Evolutionary conservation across 2,888 invertebrate species (phyloP), one percentile per base, ranked within the genome.

Genomic region (Hoplodrina ambigua): DNA sequence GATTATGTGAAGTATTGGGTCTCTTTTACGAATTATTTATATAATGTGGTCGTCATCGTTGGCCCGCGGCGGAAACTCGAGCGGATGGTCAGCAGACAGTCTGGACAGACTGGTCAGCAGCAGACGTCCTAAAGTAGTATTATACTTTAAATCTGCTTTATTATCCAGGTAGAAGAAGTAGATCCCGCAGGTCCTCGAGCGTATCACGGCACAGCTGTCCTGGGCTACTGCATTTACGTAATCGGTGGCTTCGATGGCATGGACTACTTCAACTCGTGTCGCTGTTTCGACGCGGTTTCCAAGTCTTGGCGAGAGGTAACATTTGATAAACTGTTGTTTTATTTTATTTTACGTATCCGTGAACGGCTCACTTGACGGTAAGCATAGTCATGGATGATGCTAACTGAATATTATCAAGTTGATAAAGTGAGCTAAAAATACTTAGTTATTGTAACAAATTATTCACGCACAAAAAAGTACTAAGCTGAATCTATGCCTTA

Each of bases 241-340:
- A 98, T 99, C 80, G 99, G 99, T 0, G 99, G 99, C 6, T 99
- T 99, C 88, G 98, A 99, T 87, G 99, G 99, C n/a, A 96, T 97
- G 94, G 97, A 98, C 85, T 98, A 98, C 88, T 98, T 98, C 90
- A 98, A 98, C 93, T 98, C 98, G 10, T 98, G 98, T 83, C 97
- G 98, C 11, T 98, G 98, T 84, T 99, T 99, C 91, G 97, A 99
- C 88, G 98, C 98, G 0, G 97, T 98, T 4, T 97, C 96, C 2
- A 99, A 98, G 92, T 94, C 91, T 44, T 99, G 99, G 99, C 97
- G 97, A 59, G 99, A 99, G 96, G 97, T 96, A 72, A 78, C 13
- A 53, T 5, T 50, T 19, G 20, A 17, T 1, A 57, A 25, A 41
- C 46, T 54, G 0, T 30, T 37, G n/a, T 13, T 37, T 20, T 69